Conservation (phyloP, 35 echinoderm and acorn worm genomes). For the Acanthaster planci region DNA sequence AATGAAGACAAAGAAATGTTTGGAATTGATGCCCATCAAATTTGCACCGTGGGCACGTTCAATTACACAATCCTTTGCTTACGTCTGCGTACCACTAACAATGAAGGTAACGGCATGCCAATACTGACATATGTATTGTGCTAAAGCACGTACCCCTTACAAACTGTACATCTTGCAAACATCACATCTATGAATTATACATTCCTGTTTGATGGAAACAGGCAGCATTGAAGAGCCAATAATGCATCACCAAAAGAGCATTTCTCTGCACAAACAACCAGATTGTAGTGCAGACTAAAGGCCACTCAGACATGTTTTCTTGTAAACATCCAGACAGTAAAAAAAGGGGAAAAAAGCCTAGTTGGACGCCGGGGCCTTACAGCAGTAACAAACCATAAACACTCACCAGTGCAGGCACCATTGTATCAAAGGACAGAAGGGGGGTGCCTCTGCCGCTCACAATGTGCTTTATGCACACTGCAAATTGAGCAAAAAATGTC, state of each 20-base stretch:
- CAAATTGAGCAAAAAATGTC: slow-evolving; percentile 30
- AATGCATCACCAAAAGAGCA: slow-evolving; percentile 5
- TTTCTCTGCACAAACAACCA: not conserved
- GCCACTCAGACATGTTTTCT: not conserved
- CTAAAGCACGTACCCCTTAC: too few relatives aligned
- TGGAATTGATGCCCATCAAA: too few relatives aligned
- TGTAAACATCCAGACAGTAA: not conserved
- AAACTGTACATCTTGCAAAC: too few relatives aligned
- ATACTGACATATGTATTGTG: too few relatives aligned
- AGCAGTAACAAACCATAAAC: not conserved
- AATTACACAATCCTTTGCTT: too few relatives aligned
- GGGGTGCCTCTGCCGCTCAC: not conserved
- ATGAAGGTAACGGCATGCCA: too few relatives aligned
- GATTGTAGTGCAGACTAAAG: not conserved
- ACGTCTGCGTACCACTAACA: too few relatives aligned
- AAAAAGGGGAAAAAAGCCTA: not conserved
- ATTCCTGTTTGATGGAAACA: too few relatives aligned
- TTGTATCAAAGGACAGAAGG: not conserved
- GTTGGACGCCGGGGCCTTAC: not conserved
- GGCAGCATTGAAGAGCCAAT: too few relatives aligned
- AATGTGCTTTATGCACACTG: not conserved
- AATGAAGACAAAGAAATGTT: too few relatives aligned
- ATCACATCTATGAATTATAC: too few relatives aligned
- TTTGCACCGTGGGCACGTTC: too few relatives aligned
- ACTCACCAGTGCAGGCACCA: not conserved